These are phyloP conservation scores for Corapipo altera DNA, from an alignment of 2,113 vertebrate genomes.

Conservation along the genomic window DNA sequence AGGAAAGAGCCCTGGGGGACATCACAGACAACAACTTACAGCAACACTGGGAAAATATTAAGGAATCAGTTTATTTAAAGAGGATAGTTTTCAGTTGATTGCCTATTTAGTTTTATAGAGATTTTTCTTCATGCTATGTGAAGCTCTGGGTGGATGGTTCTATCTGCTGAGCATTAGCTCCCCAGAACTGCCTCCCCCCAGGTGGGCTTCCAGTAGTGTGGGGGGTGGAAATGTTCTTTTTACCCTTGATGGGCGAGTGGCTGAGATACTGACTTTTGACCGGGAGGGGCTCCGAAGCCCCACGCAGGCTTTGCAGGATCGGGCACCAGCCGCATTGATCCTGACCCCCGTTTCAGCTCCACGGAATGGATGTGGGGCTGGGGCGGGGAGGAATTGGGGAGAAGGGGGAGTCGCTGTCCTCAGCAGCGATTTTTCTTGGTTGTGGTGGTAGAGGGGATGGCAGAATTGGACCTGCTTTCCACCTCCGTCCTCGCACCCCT, in stretches of 20 bases:
- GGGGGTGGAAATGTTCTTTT: background rate
- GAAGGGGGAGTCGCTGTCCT: fast-evolving
- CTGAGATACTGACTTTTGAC: background rate
- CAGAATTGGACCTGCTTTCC: background rate
- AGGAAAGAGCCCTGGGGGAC: conserved; percentile 83
- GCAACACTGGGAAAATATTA: conserved; percentile 85
- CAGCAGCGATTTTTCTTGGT: fast-evolving
- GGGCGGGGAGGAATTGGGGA: fast-evolving
- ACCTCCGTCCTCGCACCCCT: fast-evolving
- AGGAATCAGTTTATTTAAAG: conserved; percentile 85
- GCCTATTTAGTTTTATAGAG: conserved; percentile 77
- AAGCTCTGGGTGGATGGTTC: conserved; percentile 31
- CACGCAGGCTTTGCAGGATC: background rate
- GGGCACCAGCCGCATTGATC: fast-evolving
- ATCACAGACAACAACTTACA: conserved; percentile 87
- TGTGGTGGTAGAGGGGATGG: too few relatives aligned
- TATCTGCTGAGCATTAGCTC: conserved; percentile 33
- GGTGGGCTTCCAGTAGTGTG: background rate
- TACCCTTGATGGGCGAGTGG: background rate
- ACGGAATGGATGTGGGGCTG: background rate
- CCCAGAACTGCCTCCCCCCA: background rate
- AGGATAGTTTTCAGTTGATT: conserved; percentile 83
- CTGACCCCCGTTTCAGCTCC: background rate
- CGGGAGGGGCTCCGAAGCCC: background rate
- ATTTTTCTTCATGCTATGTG: conserved; percentile 67